Base-by-base conservation (phyloP, 1,140 invertebrate genomes). In the Bombus terrestris region DNA sequence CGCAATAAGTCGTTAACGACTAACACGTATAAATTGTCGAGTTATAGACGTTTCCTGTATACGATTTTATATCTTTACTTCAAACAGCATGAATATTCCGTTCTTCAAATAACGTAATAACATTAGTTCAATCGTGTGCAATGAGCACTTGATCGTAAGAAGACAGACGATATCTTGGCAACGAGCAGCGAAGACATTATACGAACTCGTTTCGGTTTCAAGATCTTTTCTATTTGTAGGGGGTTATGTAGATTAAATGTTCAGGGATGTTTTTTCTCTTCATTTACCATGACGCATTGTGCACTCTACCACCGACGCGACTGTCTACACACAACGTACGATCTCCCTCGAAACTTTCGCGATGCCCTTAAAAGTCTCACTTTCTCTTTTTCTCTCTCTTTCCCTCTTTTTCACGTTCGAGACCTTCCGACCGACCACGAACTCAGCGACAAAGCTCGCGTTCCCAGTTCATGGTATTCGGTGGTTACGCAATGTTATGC, bases 281-380 rank as follows among this genome's bases (percentile, higher is more conserved):
- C 78, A 69, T 75, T 87, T 75, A 81, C 57, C 73, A 75, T 64
- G 71, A 74, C 71, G 57, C 12, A 74, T 74, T 47, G 47, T 47
- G 64, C 47, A 43, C 12, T 39, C 35, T 47, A 15, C 32, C 6
- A 39, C 5, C 37, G 39, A 22, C 15, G 37, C 22, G 28, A 8
- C 13, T 47, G 28, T 59, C n/a, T 22, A 5, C 18, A 10, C 5
- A n/a, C 9, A 25, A 39, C 57, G 6, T 15, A 6, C 37, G 39
- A 25, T 62, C 8, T 28, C 35, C 64, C 76, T 32, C 39, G 53
- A 62, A 69, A 72, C 39, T 64, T 41, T 41, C 80, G 41, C 53
- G 47, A 73, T 53, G 28, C 69, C 25, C 47, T 73, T 81, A 59
- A 81, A 71, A 25, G 12, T 62, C 18, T 39, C 28, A 12, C 25